Conservation (phyloP, 2,113 vertebrate genomes). For the Aphyosemion australe region DNA sequence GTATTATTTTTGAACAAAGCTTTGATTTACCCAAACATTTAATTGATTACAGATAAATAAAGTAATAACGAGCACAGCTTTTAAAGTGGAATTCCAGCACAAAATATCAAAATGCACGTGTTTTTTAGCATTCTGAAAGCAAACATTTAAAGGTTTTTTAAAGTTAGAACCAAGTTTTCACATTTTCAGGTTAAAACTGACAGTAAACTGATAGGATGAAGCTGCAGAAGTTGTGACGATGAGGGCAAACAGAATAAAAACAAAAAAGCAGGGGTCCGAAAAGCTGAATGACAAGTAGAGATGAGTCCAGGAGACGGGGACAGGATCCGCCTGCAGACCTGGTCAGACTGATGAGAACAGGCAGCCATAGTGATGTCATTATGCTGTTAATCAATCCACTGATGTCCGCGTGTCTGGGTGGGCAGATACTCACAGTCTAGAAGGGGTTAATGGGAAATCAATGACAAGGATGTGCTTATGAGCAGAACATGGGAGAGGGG, state of each 20-base stretch:
- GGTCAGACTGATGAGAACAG: slow-evolving; percentile 52
- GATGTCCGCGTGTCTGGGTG: slow-evolving; percentile 69
- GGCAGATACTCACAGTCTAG: slow-evolving; percentile 71
- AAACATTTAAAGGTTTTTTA: slow-evolving; percentile 35
- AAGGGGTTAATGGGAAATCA: slow-evolving; percentile 83
- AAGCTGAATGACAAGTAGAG: not conserved
- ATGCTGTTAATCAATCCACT: slow-evolving; percentile 74
- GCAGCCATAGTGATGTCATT: slow-evolving; percentile 67
- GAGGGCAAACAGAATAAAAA: not conserved
- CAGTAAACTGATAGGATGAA: slow-evolving; percentile 40
- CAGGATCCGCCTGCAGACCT: slow-evolving; percentile 26
- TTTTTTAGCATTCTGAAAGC: slow-evolving; percentile 47
- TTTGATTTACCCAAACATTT: slow-evolving; percentile 26
- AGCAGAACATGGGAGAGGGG: slow-evolving; percentile 63
- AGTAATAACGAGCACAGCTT: slow-evolving; percentile 35
- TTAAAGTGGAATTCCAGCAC: slow-evolving; percentile 2
- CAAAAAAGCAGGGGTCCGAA: not conserved
- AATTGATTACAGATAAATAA: slow-evolving; percentile 17
- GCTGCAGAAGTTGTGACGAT: slow-evolving; percentile 14
- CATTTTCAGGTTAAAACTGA: slow-evolving; percentile 59
- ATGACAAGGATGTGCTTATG: slow-evolving; percentile 77
- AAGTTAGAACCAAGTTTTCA: slow-evolving; percentile 38
- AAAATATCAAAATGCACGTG: slow-evolving; percentile 1
- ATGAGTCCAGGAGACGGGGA: slow-evolving; percentile 21
- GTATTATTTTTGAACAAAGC: slow-evolving; percentile 29